Base-by-base conservation (phyloP, 2,797 vertebrate species). In the Hemitrygon akajei region DNA sequence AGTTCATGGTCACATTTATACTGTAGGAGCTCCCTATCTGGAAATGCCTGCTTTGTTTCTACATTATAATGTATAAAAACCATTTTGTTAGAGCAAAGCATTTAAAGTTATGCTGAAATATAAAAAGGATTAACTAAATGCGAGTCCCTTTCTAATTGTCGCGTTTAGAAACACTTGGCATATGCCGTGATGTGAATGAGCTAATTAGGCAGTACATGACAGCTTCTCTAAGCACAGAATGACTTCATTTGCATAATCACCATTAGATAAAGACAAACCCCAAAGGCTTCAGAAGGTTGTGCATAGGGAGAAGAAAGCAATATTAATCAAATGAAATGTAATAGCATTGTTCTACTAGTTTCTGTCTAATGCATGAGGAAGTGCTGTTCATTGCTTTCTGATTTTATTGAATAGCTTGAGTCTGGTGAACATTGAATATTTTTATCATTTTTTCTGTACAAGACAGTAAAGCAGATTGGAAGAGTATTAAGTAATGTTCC, bases 401-500 rank as follows among this genome's bases (percentile, higher is more conserved):
- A 25, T 58, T 58, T 84, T 27, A 58, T 27, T 58, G 16, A 63
- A 7, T 30, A 87, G 56, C 84, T n/a, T 66, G 60, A 89, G n/a
- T 34, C 60, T 66, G 60, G 16, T 66, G 30, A 66, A 66, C 16
- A 60, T 25, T 86, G 82, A 60, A 60, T 30, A 60, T 56, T 89
- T 66, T 10, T 89, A 66, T 66, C 16, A 66, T 66, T 66, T 66
- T 89, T 63, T 66, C 16, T 80, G 18, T 66, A 27, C 60, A 89
- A 66, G 86, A 66, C 86, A 66, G 63, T 34, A 89, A 66, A 89
- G 86, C 86, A 89, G 84, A 87, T 86, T 87, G 12, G 58, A 34
- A 63, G n/a, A 63, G n/a, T 34, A 66, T 89, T 66, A 66, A 66
- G 82, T 60, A 60, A 60, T 89, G 66, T 89, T 89, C 63, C 84